These are phyloP conservation scores for Melanotaenia trifasciata DNA, from an alignment of 2,797 vertebrate species.

Conservation along the genomic window DNA sequence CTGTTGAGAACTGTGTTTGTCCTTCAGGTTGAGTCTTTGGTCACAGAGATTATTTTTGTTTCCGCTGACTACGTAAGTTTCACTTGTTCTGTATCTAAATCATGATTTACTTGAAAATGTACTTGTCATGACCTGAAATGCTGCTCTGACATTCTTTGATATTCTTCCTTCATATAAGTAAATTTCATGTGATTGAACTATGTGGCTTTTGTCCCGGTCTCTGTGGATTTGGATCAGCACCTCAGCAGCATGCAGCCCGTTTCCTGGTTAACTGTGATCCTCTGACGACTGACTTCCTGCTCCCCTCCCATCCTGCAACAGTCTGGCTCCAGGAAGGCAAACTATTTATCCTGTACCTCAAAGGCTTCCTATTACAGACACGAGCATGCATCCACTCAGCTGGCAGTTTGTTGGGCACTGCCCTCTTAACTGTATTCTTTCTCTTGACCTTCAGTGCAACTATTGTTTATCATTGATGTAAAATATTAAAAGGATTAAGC, in stretches of 20 bases:
- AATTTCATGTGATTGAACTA: neutral
- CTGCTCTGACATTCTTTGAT: neutral
- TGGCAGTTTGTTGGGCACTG: slow-evolving; percentile 1
- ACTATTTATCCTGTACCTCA: slow-evolving; percentile 64
- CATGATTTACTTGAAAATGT: no score
- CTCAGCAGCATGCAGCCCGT: slow-evolving; percentile 25
- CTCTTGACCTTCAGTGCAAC: neutral
- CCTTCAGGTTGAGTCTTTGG: neutral
- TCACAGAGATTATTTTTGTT: neutral
- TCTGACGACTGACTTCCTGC: slow-evolving; percentile 67
- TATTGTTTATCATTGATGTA: neutral
- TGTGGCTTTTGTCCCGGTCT: neutral
- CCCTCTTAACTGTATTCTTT: neutral
- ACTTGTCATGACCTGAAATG: neutral
- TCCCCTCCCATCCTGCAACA: slow-evolving; percentile 67
- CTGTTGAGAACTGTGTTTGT: no score
- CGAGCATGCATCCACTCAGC: slow-evolving; percentile 8
- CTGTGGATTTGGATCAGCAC: slow-evolving; percentile 37
- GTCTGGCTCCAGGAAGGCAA: slow-evolving; percentile 66
- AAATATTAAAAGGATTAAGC: no score
- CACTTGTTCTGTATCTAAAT: no score
- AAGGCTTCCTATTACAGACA: slow-evolving; percentile 57
- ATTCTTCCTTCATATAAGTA: slow-evolving; percentile 22
- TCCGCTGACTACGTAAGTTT: no score
- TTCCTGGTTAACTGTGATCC: slow-evolving; percentile 55